phyloP scores from a whole-genome alignment of 2,797 vertebrate species.

The Masticophis lateralis region DNA sequence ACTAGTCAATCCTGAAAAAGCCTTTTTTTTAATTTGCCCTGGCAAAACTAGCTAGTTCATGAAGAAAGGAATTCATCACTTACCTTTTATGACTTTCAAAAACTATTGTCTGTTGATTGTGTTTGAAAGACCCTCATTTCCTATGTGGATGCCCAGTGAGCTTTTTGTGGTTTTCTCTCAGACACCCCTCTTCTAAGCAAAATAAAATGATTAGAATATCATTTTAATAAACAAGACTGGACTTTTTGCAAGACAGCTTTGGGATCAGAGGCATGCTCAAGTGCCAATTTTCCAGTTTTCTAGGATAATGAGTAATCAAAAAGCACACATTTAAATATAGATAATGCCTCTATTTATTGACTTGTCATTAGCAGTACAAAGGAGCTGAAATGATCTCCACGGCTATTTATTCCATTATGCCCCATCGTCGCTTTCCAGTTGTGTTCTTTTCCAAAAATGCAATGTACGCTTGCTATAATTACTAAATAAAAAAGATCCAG shows the following conservation, averaged over 20 bases:
- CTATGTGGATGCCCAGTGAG: slow-evolving; percentile 30
- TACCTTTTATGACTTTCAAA: slow-evolving; percentile 16
- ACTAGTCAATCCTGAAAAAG: neutral
- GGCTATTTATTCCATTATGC: slow-evolving; percentile 60
- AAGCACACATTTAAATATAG: slow-evolving; percentile 53
- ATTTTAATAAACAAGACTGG: slow-evolving; percentile 52
- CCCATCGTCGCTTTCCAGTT: slow-evolving; percentile 57
- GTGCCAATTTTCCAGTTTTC: slow-evolving; percentile 30
- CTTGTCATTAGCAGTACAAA: slow-evolving; percentile 65
- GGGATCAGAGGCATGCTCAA: slow-evolving; percentile 50
- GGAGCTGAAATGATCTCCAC: slow-evolving; percentile 57
- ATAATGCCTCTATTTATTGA: slow-evolving; percentile 69
- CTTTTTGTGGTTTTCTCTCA: neutral
- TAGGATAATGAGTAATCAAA: slow-evolving; percentile 61
- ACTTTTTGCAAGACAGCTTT: slow-evolving; percentile 46
- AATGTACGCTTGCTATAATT: slow-evolving; percentile 52
- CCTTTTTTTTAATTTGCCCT: neutral
- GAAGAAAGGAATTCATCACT: slow-evolving; percentile 18
- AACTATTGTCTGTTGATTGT: neutral
- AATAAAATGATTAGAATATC: slow-evolving; percentile 44
- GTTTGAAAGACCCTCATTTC: slow-evolving; percentile 26
- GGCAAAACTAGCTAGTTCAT: slow-evolving; percentile 43
- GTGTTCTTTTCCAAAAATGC: slow-evolving; percentile 32
- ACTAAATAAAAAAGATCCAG: slow-evolving; percentile 55
- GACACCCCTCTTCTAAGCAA: slow-evolving; percentile 31